A percentile compares a stretch with the other conserved stretches of the same genome.
phyloP scores from a whole-genome alignment of 2,888 invertebrate species.

The Ditula angustiorana region DNA sequence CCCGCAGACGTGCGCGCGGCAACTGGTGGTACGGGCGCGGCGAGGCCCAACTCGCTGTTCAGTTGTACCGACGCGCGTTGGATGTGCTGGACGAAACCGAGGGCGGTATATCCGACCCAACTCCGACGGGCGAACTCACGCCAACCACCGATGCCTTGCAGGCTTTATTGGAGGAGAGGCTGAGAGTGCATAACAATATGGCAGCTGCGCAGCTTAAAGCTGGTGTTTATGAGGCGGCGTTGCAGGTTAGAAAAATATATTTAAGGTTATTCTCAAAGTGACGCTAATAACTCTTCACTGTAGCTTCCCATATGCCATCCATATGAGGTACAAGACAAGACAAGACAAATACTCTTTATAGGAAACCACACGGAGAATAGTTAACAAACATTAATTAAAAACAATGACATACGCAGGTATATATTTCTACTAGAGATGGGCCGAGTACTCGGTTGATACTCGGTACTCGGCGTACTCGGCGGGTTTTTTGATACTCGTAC shows the following conservation, averaged over 20 bases:
- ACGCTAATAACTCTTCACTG: background rate
- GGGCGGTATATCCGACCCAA: slow-evolving; percentile 86
- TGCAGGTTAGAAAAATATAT: slow-evolving; percentile 80
- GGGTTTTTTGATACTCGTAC: too few species aligned
- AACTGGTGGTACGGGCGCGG: slow-evolving; percentile 96
- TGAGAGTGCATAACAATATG: slow-evolving; percentile 96
- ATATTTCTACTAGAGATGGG: too few species aligned
- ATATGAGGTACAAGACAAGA: background rate
- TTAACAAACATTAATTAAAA: too few species aligned
- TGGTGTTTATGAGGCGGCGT: slow-evolving; percentile 93
- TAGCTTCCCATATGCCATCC: background rate
- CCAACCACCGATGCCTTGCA: slow-evolving; percentile 62
- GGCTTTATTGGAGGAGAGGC: slow-evolving; percentile 90
- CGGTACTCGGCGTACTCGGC: too few species aligned
- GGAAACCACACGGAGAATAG: too few species aligned
- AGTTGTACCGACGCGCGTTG: slow-evolving; percentile 93
- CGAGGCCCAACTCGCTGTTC: slow-evolving; percentile 93
- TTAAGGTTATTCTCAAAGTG: background rate
- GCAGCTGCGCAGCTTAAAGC: slow-evolving; percentile 96
- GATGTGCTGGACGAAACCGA: slow-evolving; percentile 92
- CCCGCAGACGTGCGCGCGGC: slow-evolving; percentile 90
- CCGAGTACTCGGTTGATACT: too few species aligned
- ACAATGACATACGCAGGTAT: too few species aligned
- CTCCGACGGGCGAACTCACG: slow-evolving; percentile 74
- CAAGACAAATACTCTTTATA: background rate